Evolutionary conservation across 2,797 vertebrate genomes (phyloP), one percentile per base, ranked within the genome.

Genomic region (Sebastes itinus): DNA sequence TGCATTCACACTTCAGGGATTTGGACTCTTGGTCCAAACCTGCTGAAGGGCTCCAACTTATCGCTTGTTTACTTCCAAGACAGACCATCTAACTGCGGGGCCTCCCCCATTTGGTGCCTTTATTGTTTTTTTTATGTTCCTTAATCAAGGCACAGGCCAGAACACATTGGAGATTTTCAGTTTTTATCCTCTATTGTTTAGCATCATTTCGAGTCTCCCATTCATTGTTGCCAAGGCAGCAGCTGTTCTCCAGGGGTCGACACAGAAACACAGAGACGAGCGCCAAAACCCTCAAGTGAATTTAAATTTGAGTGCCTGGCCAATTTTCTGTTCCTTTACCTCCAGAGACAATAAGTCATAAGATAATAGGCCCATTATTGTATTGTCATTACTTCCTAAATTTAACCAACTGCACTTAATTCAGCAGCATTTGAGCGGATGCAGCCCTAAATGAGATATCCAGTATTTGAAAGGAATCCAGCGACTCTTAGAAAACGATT

Each of bases 181-280:
- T 82, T 90, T 87, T 75, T 74, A 75, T 79, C 35, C 79, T 69
- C 80, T 75, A 86, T 89, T 91, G 92, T 92, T 82, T 54, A 42
- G 79, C 84, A 80, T 83, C 62, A 69, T 85, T 90, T 80, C 58
- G 63, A 79, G 78, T 62, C 87, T 82, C 85, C 87, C 87, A 86
- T 89, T 90, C 81, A 87, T 68, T 27, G 87, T 89, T 91, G 88
- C 88, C 91, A 92, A 87, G 89, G 90, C 85, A 88, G 89, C 90
- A 85, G 92, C 91, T 92, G 78, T 81, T 92, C 82, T 86, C 82
- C 74, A 69, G 76, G 75, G 80, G 77, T 87, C 77, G 65, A 78
- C 78, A 33, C 70, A 59, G 65, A 85, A 83, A 83, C 72, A 46
- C 77, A 71, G 49, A 82, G 76, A 75, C 56, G 13, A 33, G 80